phyloP scores from a whole-genome alignment of 2,888 invertebrate genomes.

The Amphimallon solstitiale region DNA sequence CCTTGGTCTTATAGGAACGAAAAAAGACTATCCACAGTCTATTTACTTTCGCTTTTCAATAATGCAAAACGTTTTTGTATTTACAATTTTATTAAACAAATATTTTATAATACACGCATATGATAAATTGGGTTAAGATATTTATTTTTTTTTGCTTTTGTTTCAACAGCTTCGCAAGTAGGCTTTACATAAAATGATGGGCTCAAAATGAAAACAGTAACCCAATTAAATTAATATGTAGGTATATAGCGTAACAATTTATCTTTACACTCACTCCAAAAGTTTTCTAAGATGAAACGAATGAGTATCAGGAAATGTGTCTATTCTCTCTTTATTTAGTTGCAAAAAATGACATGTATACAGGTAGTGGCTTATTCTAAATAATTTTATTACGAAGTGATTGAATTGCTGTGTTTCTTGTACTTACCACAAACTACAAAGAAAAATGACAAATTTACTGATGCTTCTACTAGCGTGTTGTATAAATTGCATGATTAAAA shows the following conservation, averaged over 20 bases:
- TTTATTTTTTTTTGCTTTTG: constrained; percentile 2
- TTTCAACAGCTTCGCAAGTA: not conserved
- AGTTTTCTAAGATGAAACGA: too few species aligned
- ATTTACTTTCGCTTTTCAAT: not conserved
- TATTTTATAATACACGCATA: constrained; percentile 59
- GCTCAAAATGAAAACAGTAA: constrained; percentile 1
- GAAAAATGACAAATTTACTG: too few species aligned
- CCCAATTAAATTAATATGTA: not conserved
- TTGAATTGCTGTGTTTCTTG: not conserved
- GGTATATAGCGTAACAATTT: not conserved
- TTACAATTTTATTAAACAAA: constrained; percentile 60
- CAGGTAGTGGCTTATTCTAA: constrained; percentile 51
- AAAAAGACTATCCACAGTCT: too few species aligned
- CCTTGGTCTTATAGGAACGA: too few species aligned
- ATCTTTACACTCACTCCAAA: too few species aligned
- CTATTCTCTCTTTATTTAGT: too few species aligned
- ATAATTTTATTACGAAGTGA: not conserved
- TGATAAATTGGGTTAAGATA: constrained; percentile 49
- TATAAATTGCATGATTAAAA: too few species aligned
- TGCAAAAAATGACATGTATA: constrained; percentile 54
- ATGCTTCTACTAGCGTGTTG: too few species aligned
- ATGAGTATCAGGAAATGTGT: too few species aligned
- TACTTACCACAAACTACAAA: too few species aligned
- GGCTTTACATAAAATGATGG: not conserved
- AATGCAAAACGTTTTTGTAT: constrained; percentile 35